Base-by-base conservation (phyloP, 2,888 invertebrate species). In the Siphonodentalium dalli region DNA sequence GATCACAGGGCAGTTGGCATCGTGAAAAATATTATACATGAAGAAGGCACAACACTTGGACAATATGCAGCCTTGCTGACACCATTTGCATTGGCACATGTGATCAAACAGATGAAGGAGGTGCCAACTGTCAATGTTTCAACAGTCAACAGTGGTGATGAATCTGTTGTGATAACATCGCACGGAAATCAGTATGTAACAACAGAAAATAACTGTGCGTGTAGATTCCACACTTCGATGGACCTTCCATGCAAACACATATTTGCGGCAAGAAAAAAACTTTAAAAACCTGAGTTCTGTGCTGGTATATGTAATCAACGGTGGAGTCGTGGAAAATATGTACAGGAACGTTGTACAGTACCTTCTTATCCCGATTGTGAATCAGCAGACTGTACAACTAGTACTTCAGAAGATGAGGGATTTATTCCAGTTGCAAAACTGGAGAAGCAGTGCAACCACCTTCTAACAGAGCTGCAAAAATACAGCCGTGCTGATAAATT, bases 231-330 rank as follows among this genome's bases (percentile, higher is more conserved):
- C 26, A 44, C 34, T 13, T 34, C 45, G 13, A 46, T 46, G 56
- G n/a, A n/a, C 9, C 31, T 56, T 15, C 56, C 56, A 21, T 52
- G 56, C 40, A 15, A 35, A 9, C 51, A 56, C 29, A 37, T 54
- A n/a, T 38, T 54, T 21, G 49, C 39, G 13, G n/a, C 37, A 29
- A 18, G 50, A 33, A 18, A 0, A n/a, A 9, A 27, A 2, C 26
- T 45, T 15, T 11, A 34, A 9, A 28, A 34, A 7, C 8, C 7
- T 13, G 23, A 27, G 35, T 50, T 31, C 27, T 24, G 26, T 15
- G 40, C n/a, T 24, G 37, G 18, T 21, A 15, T 50, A 26, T 50
- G 43, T 50, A 20, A 35, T 5, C n/a, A 43, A 8, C 21, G 50
- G 15, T 50, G 43, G 50, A 44, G n/a, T n/a, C n/a, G n/a, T n/a